These are phyloP conservation scores for Toxostoma redivivum DNA, from an alignment of 2,113 vertebrate species.

Conservation along the genomic window DNA sequence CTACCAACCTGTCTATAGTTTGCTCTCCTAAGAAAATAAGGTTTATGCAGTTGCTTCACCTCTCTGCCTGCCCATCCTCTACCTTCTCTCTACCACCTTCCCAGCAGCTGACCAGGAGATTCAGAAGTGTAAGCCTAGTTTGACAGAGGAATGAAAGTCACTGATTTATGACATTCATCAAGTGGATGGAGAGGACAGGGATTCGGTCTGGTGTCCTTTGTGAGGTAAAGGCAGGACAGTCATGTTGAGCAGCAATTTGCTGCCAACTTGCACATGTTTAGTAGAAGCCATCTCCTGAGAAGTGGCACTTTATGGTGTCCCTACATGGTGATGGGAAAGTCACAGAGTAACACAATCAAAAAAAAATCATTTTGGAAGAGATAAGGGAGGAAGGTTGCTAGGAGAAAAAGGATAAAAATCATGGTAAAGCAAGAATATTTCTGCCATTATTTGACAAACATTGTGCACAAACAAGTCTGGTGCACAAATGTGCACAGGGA, in stretches of 20 bases:
- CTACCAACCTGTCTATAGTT: background rate
- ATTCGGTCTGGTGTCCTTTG: background rate
- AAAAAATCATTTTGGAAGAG: background rate
- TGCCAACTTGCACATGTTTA: fast-evolving
- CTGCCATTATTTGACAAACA: background rate
- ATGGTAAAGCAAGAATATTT: background rate
- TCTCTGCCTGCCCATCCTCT: background rate
- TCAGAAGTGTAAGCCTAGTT: background rate
- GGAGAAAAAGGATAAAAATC: background rate
- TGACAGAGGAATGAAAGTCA: background rate
- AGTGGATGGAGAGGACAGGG: background rate
- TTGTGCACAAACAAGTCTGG: background rate
- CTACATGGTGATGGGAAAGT: background rate
- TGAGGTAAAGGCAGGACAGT: background rate
- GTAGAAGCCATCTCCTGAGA: background rate
- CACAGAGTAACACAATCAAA: background rate
- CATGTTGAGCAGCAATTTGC: background rate
- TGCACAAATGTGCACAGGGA: background rate
- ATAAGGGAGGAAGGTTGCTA: background rate
- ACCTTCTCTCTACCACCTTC: background rate
- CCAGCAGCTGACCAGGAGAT: background rate
- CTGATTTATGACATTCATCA: background rate
- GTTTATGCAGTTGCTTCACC: background rate
- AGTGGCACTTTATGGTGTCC: background rate
- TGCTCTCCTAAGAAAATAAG: background rate